Evolutionary conservation across 2,888 invertebrate species (phyloP).

Genomic region (Ecliptopera silaceata): DNA sequence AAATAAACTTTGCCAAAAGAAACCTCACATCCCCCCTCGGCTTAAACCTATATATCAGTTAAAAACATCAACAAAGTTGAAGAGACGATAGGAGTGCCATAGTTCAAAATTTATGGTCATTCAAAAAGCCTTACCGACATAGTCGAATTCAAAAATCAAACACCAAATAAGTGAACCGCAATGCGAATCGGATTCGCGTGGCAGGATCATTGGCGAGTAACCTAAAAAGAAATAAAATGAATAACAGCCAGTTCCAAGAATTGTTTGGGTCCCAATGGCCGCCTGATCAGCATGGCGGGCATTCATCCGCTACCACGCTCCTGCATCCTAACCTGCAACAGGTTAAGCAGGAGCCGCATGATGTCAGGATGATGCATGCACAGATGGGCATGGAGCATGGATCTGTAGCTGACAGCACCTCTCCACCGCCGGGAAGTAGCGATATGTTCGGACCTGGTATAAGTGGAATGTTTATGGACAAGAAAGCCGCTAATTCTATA

Average conservation of each 20-base stretch:
- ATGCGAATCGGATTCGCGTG: slow-evolving; percentile 76
- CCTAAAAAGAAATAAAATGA: slow-evolving; percentile 65
- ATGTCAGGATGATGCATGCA: slow-evolving; percentile 59
- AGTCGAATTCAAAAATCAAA: slow-evolving; percentile 59
- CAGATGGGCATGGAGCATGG: slow-evolving; percentile 74
- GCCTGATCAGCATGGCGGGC: slow-evolving; percentile 77
- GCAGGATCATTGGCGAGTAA: slow-evolving; percentile 63
- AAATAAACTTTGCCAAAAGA: slow-evolving; percentile 77
- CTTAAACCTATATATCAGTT: slow-evolving; percentile 77
- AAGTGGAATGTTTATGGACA: slow-evolving; percentile 80
- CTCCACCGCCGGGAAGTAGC: slow-evolving; percentile 80
- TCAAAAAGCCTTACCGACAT: slow-evolving; percentile 73
- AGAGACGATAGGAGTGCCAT: slow-evolving; percentile 64
- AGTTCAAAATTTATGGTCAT: slow-evolving; percentile 65
- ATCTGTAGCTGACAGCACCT: slow-evolving; percentile 83
- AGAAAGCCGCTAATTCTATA: slow-evolving; percentile 86
- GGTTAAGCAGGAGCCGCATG: slow-evolving; percentile 70
- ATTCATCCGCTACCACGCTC: slow-evolving; percentile 75
- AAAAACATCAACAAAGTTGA: slow-evolving; percentile 75
- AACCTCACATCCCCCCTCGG: slow-evolving; percentile 73
- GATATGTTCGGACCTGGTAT: slow-evolving; percentile 75
- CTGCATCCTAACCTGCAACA: slow-evolving; percentile 59
- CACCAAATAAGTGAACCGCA: slow-evolving; percentile 60
- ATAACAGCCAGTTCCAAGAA: slow-evolving; percentile 77
- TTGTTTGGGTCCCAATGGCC: slow-evolving; percentile 80